A percentile compares a stretch with the other conserved stretches of the same genome.
Conservation (phyloP, 2,888 invertebrate genomes). For the Campopleginae sp. region DNA sequence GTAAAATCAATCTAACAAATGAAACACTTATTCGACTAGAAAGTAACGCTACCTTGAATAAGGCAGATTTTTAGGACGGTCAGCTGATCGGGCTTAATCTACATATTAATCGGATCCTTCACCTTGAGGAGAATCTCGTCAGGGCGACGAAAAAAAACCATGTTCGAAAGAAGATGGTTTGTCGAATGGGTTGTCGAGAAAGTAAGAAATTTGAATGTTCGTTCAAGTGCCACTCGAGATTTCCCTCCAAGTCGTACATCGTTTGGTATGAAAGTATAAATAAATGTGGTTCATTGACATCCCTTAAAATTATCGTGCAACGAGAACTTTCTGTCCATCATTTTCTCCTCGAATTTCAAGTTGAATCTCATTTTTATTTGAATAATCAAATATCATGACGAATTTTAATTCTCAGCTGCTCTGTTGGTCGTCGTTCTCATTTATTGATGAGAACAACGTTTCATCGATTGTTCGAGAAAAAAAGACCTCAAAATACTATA, state of each 20-base stretch:
- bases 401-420: constrained; percentile 40
- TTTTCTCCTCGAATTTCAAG: constrained; percentile 19
- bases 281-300: constrained; percentile 69
- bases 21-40: constrained; percentile 18
- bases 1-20: constrained; percentile 3
- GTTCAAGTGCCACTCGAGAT: neutral
- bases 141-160: neutral
- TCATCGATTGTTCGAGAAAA: constrained; percentile 40
- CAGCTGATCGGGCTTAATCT: constrained; percentile 32
- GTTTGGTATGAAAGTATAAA: constrained; percentile 75
- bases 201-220: neutral
- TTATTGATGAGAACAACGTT: constrained; percentile 11
- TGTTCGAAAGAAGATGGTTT: too few species aligned
- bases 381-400: constrained; percentile 22
- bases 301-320: constrained; percentile 66
- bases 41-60: constrained; percentile 14
- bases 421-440: constrained; percentile 27
- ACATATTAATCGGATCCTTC: constrained; percentile 33
- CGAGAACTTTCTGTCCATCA: neutral
- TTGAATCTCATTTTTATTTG: neutral
- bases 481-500: constrained; percentile 59
- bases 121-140: constrained; percentile 3
- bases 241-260: constrained; percentile 57
- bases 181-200: too few species aligned
- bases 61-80: constrained; percentile 44